phyloP scores from a whole-genome alignment of 2,113 vertebrate genomes.

The Poeciliopsis retropinna region DNA sequence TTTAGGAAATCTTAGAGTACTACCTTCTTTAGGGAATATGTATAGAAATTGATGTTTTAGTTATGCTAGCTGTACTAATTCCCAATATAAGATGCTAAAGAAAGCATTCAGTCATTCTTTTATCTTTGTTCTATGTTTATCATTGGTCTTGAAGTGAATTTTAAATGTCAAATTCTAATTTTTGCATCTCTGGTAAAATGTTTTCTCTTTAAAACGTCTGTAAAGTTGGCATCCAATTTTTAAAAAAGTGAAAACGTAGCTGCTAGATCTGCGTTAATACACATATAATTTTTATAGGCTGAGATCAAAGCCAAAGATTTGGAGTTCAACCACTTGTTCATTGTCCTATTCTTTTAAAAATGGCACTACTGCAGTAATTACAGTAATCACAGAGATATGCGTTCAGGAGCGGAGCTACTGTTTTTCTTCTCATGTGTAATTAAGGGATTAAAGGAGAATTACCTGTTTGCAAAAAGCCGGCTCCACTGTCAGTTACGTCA shows the following conservation, averaged over 20 bases:
- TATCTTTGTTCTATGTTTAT: background rate
- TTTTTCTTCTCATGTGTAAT: constrained; percentile 40
- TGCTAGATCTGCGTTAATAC: background rate
- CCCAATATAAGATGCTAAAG: no score
- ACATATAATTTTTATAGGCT: background rate
- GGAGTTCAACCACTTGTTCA: constrained; percentile 1
- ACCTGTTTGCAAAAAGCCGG: constrained; percentile 94
- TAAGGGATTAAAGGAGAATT: constrained; percentile 66
- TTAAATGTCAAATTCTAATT: background rate
- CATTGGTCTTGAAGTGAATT: background rate
- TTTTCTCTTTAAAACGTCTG: background rate
- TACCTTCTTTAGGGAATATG: no score
- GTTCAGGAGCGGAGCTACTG: constrained; percentile 6
- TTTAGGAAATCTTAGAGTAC: no score
- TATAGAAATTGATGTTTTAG: no score
- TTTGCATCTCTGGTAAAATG: no score
- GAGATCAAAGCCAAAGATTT: background rate
- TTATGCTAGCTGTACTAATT: no score
- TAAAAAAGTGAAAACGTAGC: background rate
- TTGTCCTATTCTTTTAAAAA: constrained; percentile 26
- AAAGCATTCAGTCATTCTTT: no score
- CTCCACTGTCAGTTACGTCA: constrained; percentile 84
- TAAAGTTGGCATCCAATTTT: background rate
- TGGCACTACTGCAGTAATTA: constrained; percentile 23
- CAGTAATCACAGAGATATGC: constrained; percentile 6